A percentile compares a stretch with the other conserved stretches of the same genome.
These are phyloP conservation scores for Sebastes itinus DNA, from an alignment of 2,797 vertebrate genomes.

Conservation along the genomic window DNA sequence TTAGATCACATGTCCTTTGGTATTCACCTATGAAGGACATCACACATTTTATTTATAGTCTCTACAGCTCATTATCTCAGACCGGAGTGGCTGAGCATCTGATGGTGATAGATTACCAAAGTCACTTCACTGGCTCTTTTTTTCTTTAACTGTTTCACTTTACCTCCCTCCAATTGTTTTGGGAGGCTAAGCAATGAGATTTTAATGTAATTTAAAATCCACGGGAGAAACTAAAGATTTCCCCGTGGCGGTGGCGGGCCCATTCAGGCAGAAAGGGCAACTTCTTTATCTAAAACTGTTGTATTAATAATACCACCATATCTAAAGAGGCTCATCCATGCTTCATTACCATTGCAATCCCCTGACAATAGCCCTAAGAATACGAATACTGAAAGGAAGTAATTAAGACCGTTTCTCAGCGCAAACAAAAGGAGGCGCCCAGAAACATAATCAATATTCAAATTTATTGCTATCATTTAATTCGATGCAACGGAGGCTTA, in stretches of 20 bases:
- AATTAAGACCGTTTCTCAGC: slow-evolving; percentile 76
- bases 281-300: slow-evolving; percentile 69
- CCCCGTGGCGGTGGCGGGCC: slow-evolving; percentile 38
- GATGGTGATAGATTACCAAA: slow-evolving; percentile 48
- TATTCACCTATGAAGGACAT: slow-evolving; percentile 21
- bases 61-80: slow-evolving; percentile 41
- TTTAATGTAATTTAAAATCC: slow-evolving; percentile 38
- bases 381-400: slow-evolving; percentile 67
- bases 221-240: slow-evolving; percentile 44
- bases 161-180: slow-evolving; percentile 34
- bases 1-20: neutral
- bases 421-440: slow-evolving; percentile 74
- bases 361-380: slow-evolving; percentile 71
- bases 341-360: slow-evolving; percentile 76
- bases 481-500: slow-evolving; percentile 65
- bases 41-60: slow-evolving; percentile 10
- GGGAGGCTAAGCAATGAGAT: slow-evolving; percentile 21
- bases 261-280: slow-evolving; percentile 66
- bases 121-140: slow-evolving; percentile 26
- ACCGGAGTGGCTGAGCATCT: slow-evolving; percentile 33
- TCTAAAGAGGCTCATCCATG: slow-evolving; percentile 73
- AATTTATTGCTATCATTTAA: slow-evolving; percentile 79
- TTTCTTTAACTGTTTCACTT: slow-evolving; percentile 19
- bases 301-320: slow-evolving; percentile 67
- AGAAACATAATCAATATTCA: slow-evolving; percentile 79